These are phyloP conservation scores for Cyanocitta stelleri DNA, from an alignment of 2,113 vertebrate species.

Conservation along the genomic window DNA sequence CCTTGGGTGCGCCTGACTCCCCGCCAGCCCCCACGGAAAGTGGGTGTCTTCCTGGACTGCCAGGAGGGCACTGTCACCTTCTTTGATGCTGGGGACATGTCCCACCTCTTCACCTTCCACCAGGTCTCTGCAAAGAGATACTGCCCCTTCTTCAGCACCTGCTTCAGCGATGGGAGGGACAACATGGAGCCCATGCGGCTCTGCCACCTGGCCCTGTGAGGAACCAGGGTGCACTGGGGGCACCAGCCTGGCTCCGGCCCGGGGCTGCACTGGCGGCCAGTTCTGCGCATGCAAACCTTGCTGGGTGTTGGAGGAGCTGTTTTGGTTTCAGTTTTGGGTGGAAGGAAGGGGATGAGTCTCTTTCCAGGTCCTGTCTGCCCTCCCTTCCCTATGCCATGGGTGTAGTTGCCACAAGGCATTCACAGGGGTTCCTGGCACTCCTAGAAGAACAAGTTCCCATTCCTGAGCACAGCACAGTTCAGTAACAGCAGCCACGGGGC, in stretches of 20 bases:
- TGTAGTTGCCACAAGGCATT: background rate
- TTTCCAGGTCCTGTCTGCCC: fast-evolving
- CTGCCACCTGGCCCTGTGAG: slow-evolving; percentile 67
- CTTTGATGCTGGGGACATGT: slow-evolving; percentile 78
- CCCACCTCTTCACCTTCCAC: slow-evolving; percentile 76
- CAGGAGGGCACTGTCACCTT: slow-evolving; percentile 75
- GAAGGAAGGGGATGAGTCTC: background rate
- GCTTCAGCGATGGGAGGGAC: slow-evolving; percentile 67
- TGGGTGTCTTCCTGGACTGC: slow-evolving; percentile 81
- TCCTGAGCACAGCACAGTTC: fast-evolving
- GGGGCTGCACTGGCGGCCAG: background rate
- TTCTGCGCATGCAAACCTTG: background rate
- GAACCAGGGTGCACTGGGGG: fast-evolving
- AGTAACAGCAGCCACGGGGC: background rate
- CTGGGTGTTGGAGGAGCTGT: background rate
- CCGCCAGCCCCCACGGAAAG: background rate
- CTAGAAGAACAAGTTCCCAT: fast-evolving
- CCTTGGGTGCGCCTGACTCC: slow-evolving; percentile 75
- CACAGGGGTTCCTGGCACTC: background rate
- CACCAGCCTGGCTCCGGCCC: background rate
- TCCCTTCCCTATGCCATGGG: background rate
- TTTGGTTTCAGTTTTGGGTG: background rate
- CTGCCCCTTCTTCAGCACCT: slow-evolving; percentile 86
- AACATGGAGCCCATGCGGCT: slow-evolving; percentile 76
- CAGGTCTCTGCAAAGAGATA: slow-evolving; percentile 63